A percentile compares a stretch with the other conserved stretches of the same genome.
Conservation (phyloP, 1,140 invertebrate species). For the Solenopsis invicta region DNA sequence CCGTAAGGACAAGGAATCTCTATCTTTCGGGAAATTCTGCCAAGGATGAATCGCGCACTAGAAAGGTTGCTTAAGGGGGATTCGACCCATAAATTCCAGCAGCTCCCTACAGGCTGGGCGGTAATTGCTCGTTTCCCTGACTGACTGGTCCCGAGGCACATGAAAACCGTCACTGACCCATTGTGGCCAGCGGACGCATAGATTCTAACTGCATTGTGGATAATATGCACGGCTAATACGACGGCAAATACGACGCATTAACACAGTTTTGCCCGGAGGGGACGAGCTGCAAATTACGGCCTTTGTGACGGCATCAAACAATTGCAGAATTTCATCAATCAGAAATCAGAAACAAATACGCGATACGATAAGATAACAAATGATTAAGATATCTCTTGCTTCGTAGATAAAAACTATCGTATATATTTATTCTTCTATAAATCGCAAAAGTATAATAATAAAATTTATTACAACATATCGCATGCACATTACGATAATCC, state of each 20-base stretch:
- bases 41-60: slow-evolving; percentile 49
- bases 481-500: background rate
- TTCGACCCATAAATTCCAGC: slow-evolving; percentile 66
- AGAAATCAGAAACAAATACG: background rate
- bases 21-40: slow-evolving; percentile 62
- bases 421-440: slow-evolving; percentile 10
- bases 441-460: background rate
- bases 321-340: slow-evolving; percentile 1
- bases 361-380: background rate
- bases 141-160: slow-evolving; percentile 45
- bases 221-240: slow-evolving; percentile 72
- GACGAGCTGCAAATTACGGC: slow-evolving; percentile 45
- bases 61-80: slow-evolving; percentile 71
- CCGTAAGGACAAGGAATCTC: slow-evolving; percentile 20
- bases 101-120: background rate
- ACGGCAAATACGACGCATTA: slow-evolving; percentile 51
- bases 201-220: slow-evolving; percentile 76
- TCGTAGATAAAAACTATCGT: background rate
- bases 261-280: slow-evolving; percentile 58
- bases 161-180: slow-evolving; percentile 70
- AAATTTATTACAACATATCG: background rate
- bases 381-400: background rate
- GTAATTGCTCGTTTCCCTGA: slow-evolving; percentile 73
- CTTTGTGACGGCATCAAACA: background rate
- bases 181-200: slow-evolving; percentile 70